Conservation (phyloP, 1,140 invertebrate genomes). For the Ips typographus region DNA sequence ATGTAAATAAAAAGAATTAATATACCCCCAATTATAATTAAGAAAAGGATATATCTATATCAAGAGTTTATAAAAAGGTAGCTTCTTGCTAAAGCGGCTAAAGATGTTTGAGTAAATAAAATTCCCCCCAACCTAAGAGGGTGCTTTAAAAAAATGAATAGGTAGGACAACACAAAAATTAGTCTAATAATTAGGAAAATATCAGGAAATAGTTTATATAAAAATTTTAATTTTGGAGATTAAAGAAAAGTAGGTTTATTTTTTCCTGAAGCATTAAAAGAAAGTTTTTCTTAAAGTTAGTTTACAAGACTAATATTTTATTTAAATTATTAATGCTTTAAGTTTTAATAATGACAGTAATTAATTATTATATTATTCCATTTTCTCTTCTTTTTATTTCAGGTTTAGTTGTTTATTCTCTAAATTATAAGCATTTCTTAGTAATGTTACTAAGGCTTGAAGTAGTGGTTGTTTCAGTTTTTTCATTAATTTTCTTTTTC, state of each 20-base stretch:
- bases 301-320: slow-evolving; percentile 56
- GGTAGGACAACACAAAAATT: slow-evolving; percentile 49
- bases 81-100: slow-evolving; percentile 51
- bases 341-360: slow-evolving; percentile 41
- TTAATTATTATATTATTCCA: slow-evolving; percentile 43
- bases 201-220: slow-evolving; percentile 50
- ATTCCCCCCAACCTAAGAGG: slow-evolving; percentile 56
- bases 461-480: slow-evolving; percentile 58
- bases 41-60: slow-evolving; percentile 57
- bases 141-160: slow-evolving; percentile 51
- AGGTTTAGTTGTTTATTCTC: slow-evolving; percentile 54
- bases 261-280: slow-evolving; percentile 59
- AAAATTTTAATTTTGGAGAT: slow-evolving; percentile 53
- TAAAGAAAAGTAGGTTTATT: slow-evolving; percentile 55
- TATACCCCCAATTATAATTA: slow-evolving; percentile 59
- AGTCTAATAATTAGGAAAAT: slow-evolving; percentile 51
- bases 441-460: slow-evolving; percentile 57
- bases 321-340: slow-evolving; percentile 60
- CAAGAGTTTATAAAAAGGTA: slow-evolving; percentile 52
- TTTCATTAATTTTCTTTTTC: slow-evolving; percentile 56
- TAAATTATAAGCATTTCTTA: slow-evolving; percentile 57
- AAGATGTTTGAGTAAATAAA: slow-evolving; percentile 54
- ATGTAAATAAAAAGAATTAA: slow-evolving; percentile 61
- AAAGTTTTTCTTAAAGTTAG: slow-evolving; percentile 50
- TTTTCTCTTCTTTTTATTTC: slow-evolving; percentile 52